Evolutionary conservation across 2,797 vertebrate genomes (phyloP), one percentile per base, ranked within the genome.

Genomic region (Austrolebias charrua): DNA sequence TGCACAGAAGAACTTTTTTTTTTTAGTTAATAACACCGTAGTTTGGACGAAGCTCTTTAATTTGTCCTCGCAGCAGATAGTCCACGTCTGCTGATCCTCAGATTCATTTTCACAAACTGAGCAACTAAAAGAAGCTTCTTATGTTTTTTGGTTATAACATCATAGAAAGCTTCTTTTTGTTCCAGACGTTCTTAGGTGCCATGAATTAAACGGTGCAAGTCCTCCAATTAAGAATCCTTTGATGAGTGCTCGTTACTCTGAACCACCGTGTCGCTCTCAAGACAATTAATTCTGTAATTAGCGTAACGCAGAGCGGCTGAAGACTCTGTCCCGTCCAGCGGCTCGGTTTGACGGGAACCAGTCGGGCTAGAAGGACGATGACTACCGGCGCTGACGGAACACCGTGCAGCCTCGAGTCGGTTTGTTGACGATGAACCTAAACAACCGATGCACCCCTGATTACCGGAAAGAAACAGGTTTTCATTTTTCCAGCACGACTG

Each of bases 241-340:
- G 80, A 90, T 89, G 84, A 78, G 69, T 48, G 58, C 74, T 84
- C 82, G 76, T 86, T 84, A 84, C 86, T 87, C 86, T 75, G 83
- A 75, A 81, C 75, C 66, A 69, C 76, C 24, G 24, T 24, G 79
- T 82, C 86, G 74, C 81, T 73, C 76, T 63, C 54, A 24, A 75
- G 67, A 67, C 86, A 86, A 89, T 91, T 87, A 84, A 88, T 85
- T 89, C 77, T 69, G 72, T 89, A 88, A 91, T 91, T 88, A 89
- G 82, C 88, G 80, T 83, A 84, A 83, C 83, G 77, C 75, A 67
- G 73, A 86, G 68, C 82, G 83, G 85, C 69, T 83, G 83, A 87
- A 24, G 2, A 24, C 24, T 24, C 24, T 1, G 24, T 24, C 24
- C 24, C 24, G 24, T 24, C 24, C 24, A 24, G 24, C 24, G 24